Conservation (phyloP, 2,113 vertebrate genomes). For the Halichoeres trimaculatus region DNA sequence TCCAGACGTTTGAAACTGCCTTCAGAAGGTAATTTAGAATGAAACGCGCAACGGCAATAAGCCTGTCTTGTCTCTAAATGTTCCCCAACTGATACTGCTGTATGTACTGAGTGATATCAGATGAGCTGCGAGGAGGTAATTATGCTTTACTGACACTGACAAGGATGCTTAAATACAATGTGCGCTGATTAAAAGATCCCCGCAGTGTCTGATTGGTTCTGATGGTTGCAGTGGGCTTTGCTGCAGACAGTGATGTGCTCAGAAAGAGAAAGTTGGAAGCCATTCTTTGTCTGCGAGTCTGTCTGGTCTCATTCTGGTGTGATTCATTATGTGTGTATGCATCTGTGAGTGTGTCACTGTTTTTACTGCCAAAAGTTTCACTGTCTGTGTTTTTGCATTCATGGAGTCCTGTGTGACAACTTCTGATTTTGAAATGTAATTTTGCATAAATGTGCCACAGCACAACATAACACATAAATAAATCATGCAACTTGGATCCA, state of each 20-base stretch:
- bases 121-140: slow-evolving; percentile 28
- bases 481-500: slow-evolving; percentile 25
- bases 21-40: slow-evolving; percentile 14
- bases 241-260: background rate
- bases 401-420: background rate
- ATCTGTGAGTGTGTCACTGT: background rate
- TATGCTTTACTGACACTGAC: slow-evolving; percentile 27
- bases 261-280: background rate
- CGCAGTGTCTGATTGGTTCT: background rate
- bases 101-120: slow-evolving; percentile 35
- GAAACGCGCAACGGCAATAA: slow-evolving; percentile 30
- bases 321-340: background rate
- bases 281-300: too few relatives aligned
- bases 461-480: slow-evolving; percentile 5
- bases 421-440: background rate
- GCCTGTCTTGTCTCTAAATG: slow-evolving; percentile 27
- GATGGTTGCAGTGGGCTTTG: slow-evolving; percentile 9
- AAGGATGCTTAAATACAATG: slow-evolving; percentile 27
- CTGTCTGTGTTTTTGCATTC: background rate
- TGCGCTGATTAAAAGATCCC: slow-evolving; percentile 26
- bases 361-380: background rate
- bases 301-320: background rate
- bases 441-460: background rate
- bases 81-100: slow-evolving; percentile 14
- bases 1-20: slow-evolving; percentile 7